A percentile compares a stretch with the other conserved stretches of the same genome.
Conservation (phyloP, 2,113 vertebrate genomes). For the Fregetta grallaria region DNA sequence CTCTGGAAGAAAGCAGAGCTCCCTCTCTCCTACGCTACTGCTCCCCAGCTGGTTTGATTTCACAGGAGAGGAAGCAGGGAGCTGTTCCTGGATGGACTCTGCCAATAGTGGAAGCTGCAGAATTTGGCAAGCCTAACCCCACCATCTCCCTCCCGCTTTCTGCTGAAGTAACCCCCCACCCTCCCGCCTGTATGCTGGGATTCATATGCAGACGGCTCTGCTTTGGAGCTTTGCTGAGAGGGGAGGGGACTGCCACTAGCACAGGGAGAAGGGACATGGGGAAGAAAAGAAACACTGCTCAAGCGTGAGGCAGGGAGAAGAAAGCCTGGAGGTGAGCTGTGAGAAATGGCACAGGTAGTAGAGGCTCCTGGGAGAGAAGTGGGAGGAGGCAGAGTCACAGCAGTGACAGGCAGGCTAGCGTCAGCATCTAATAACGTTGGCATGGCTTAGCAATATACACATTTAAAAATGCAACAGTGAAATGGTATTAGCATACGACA, state of each 20-base stretch:
- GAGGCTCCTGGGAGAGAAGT: not conserved
- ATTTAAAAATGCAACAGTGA: rapidly evolving
- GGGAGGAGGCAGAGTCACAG: not conserved
- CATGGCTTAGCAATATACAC: rapidly evolving
- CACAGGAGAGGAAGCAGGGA: not conserved
- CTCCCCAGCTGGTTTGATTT: not conserved
- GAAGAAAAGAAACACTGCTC: not conserved
- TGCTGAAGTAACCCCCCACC: not conserved
- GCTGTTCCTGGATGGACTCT: not conserved
- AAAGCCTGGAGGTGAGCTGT: not conserved
- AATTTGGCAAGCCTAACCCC: not conserved
- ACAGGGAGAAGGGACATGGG: not conserved
- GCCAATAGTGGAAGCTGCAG: not conserved
- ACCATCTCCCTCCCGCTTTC: not conserved
- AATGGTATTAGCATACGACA: rapidly evolving
- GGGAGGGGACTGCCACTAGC: not conserved
- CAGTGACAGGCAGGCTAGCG: not conserved
- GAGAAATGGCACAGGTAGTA: not conserved
- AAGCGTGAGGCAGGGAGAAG: not conserved
- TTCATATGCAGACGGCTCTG: not conserved
- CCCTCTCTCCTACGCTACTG: not conserved
- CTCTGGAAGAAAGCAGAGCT: not conserved
- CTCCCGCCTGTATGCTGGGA: not conserved
- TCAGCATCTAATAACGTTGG: rapidly evolving
- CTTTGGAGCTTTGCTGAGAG: not conserved